Evolutionary conservation across 2,797 vertebrate species (phyloP), one percentile per base, ranked within the genome.

Genomic region (Poecilia wingei): DNA sequence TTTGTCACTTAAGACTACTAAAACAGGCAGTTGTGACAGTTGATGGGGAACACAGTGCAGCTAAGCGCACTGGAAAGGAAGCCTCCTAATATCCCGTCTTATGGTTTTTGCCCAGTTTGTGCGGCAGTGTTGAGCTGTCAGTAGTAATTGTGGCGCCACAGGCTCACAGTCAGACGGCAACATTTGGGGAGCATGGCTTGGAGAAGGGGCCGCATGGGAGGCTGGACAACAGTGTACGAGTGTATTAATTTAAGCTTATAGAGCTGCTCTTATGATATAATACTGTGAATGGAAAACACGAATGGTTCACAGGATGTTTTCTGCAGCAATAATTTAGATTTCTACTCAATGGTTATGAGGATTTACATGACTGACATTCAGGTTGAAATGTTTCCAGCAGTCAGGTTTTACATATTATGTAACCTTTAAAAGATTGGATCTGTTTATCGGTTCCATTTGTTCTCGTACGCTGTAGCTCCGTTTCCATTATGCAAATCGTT

Each of bases 91-190:
- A 90, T 87, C 86, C 86, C 80, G 79, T 93, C 91, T 88, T 70
- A 41, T 70, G 25, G 41, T 91, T 92, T 83, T 86, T 86, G 86
- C 83, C 88, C 88, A 82, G 86, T 90, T 92, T 90, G 84, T 89
- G 85, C 91, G 84, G 88, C 84, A 72, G 88, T 76, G 92, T 94
- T 93, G 91, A 92, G 91, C 88, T 91, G 93, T 95, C 92, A 92
- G 91, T 87, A 88, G 82, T 71, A 84, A 92, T 90, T 83, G 93
- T 91, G 94, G 95, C 93, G 93, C 94, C 94, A 93, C 87, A 87
- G 92, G 89, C 91, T 89, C 82, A 69, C 81, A 82, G 88, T 87
- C 87, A 72, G 80, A 82, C 86, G 93, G 90, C 90, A 92, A 84
- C 91, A 88, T 91, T 75, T 41, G 79, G 83, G 88, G 82, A 20